Base-by-base conservation (phyloP, 2,888 invertebrate genomes). In the Leptinotarsa tumamoca region DNA sequence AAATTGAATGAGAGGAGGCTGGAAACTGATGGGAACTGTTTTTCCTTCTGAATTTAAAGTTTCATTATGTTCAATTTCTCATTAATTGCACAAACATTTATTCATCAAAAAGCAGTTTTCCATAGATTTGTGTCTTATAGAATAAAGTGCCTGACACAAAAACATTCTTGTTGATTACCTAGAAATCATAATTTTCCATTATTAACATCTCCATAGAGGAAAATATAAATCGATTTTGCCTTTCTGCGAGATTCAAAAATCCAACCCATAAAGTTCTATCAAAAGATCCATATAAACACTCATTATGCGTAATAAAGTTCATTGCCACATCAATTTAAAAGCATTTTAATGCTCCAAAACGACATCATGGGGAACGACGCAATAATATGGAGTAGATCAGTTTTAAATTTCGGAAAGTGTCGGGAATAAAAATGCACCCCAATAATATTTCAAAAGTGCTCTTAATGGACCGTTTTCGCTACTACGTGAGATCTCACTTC, bases 361-460 rank as follows among this genome's bases (percentile, higher is more conserved):
- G 63, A 15, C 14, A 43, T 43, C 4, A 43, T 33, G 43, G 63
- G 63, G 33, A 63, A 63, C 63, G 27, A 17, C 15, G 63, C 63
- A 63, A 63, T 63, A 52, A 72, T 75, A 75, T 74, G 49, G 63
- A 67, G 68, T 75, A 58, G 58, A 58, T 58, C 58, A 58, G 58
- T 23, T 61, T 68, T 73, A 75, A 71, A 78, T 78, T 76, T 78
- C 72, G 68, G 74, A 78, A 78, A 78, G 74, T 76, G 76, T 69
- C 67, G 54, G 54, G 76, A 80, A 80, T 78, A 81, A 83, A 82
- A 82, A 83, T 83, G 80, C 82, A 83, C 83, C 83, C 83, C 80
- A 79, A 77, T 66, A 76, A 80, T 58, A 69, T 76, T 76, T 80
- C 78, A 68, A 79, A 82, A 79, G 74, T 79, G 73, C 78, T 80